Base-by-base conservation (phyloP, 2,888 invertebrate species). In the Chrysomela aeneicollis region DNA sequence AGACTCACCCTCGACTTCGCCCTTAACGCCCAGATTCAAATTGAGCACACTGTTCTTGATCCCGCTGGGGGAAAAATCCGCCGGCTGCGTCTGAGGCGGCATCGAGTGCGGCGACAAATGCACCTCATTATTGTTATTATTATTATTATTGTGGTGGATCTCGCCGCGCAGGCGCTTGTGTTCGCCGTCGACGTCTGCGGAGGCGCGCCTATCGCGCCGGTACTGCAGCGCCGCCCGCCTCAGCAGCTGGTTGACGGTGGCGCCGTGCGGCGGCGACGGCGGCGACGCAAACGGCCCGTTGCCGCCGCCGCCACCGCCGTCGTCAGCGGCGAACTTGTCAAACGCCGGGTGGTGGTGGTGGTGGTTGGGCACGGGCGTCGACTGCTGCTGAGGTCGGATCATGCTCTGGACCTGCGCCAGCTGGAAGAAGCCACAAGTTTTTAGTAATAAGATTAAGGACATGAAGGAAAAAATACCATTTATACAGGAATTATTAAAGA, bases 341-440 rank as follows among this genome's bases (percentile, higher is more conserved):
- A 83, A 87, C 83, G 18, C 77, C 70, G 73, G 76, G 71, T 71
- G 79, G 84, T 86, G 76, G 71, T 71, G 79, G 84, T 86, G 26
- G 26, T 26, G 52, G 74, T 82, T 83, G 68, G 83, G 76, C 17
- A 73, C 61, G 63, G 80, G 81, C 59, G 78, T 76, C 57, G 74
- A 68, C 22, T 73, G 73, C 57, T 73, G 87, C 84, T 70, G 89
- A 84, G 73, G 88, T 85, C 76, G 86, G 73, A 88, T 88, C 80
- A 90, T 82, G 81, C 86, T 88, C 82, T 90, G 87, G 79, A 87
- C 86, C 82, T 87, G 90, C 75, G 90, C 87, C 83, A 90, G 80
- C 84, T 87, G 82, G 77, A 84, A 80, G n/a, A n/a, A n/a, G n/a
- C n/a, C n/a, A n/a, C n/a, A n/a, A n/a, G n/a, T n/a, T n/a, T n/a